Evolutionary conservation across 2,797 vertebrate genomes (phyloP).

Genomic region (Cynopterus sphinx): DNA sequence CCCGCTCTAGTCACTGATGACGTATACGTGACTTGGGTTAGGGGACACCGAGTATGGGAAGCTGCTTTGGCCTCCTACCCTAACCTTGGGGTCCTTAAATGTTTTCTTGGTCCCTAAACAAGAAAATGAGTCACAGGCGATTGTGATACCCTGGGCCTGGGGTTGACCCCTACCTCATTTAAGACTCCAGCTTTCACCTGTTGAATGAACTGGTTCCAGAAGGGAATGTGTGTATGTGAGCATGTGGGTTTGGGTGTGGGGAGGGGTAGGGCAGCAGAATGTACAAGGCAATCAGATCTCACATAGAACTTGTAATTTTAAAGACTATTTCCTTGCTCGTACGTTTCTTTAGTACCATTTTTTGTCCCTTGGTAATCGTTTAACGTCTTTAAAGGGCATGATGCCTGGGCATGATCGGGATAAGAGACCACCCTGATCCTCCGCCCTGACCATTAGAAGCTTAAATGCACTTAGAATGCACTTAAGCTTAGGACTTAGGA

Average conservation of each 20-base stretch:
- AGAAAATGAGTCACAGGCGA: background rate
- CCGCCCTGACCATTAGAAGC: background rate
- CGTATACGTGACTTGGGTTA: background rate
- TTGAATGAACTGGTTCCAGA: background rate
- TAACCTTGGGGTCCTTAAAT: background rate
- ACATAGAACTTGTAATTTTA: background rate
- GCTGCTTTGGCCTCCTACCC: background rate
- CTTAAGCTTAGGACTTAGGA: background rate
- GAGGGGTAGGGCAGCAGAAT: background rate
- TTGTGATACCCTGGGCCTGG: background rate
- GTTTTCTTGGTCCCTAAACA: background rate
- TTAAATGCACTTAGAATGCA: background rate
- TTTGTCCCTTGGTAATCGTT: background rate
- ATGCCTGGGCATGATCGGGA: background rate
- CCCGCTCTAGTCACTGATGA: background rate
- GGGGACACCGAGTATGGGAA: background rate
- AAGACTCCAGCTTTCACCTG: background rate
- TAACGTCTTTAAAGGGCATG: background rate
- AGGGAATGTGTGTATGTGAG: background rate
- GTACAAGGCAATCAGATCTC: background rate
- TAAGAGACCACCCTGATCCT: background rate
- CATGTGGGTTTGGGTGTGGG: too few species aligned
- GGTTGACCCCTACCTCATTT: background rate
- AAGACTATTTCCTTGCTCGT: background rate
- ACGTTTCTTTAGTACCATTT: background rate